Conservation (phyloP, 2,113 vertebrate species). For the Onychostruthus taczanowskii region DNA sequence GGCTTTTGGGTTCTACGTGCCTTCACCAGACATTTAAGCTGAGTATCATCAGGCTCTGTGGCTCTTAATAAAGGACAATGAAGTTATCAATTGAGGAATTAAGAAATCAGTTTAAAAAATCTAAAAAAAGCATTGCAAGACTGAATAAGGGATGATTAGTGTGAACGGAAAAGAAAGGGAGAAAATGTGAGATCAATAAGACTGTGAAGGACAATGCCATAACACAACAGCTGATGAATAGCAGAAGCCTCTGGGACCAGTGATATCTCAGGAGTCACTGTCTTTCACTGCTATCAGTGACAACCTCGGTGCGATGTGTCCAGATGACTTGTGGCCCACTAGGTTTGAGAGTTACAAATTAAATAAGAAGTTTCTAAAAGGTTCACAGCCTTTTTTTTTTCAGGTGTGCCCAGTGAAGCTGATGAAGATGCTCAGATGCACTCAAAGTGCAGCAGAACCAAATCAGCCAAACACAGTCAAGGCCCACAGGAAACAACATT, state of each 20-base stretch:
- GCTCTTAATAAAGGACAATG: neutral
- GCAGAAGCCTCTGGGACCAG: neutral
- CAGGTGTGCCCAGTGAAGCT: neutral
- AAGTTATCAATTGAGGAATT: neutral
- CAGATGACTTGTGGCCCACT: neutral
- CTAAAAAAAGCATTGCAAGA: neutral
- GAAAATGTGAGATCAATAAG: neutral
- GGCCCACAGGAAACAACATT: neutral
- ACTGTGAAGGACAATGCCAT: neutral
- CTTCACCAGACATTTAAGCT: neutral
- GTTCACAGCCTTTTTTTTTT: neutral
- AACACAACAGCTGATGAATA: neutral
- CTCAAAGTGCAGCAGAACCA: neutral
- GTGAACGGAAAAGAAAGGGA: neutral
- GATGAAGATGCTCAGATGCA: neutral
- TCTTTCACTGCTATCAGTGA: neutral
- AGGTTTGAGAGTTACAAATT: neutral
- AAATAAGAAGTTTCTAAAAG: neutral
- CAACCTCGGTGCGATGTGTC: neutral
- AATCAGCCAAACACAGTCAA: neutral
- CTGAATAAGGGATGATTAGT: neutral
- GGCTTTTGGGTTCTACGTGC: neutral
- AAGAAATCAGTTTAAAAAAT: neutral
- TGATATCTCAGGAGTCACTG: neutral
- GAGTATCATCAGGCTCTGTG: neutral